Conservation (phyloP, 1,140 invertebrate species). For the Phymorhynchus buccinoides region DNA sequence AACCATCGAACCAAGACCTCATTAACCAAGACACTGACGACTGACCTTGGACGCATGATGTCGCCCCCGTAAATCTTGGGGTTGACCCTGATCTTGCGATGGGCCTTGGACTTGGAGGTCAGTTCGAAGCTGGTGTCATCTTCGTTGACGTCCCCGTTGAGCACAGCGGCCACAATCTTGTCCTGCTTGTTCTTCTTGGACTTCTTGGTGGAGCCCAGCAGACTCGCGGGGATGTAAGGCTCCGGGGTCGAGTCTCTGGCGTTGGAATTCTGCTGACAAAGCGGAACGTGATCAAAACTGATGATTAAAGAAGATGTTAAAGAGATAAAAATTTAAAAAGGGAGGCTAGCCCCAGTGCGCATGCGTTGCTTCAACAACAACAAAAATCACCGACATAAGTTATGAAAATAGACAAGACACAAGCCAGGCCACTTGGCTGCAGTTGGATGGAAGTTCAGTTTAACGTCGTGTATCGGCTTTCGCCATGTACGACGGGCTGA, state of each 20-base stretch:
- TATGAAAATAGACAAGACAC: no score
- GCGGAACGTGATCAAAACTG: background rate
- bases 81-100: conserved; percentile 72
- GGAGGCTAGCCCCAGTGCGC: no score
- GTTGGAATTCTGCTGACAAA: conserved; percentile 53
- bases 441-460: no score
- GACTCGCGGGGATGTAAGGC: conserved; percentile 47
- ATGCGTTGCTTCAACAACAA: no score
- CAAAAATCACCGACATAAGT: no score
- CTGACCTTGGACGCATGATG: conserved; percentile 69
- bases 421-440: no score
- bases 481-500: no score
- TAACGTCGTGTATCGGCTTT: no score
- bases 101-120: conserved; percentile 73
- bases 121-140: conserved; percentile 72
- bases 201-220: conserved; percentile 51
- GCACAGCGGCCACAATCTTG: conserved; percentile 46
- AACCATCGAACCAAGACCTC: no score
- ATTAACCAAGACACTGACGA: conserved; percentile 2
- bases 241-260: conserved; percentile 65
- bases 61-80: conserved; percentile 72
- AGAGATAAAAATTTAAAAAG: background rate
- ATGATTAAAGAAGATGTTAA: background rate
- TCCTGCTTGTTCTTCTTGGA: conserved; percentile 50
- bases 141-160: conserved; percentile 53